Conservation (phyloP, 2,888 invertebrate species). For the Chromoteleia sp. region DNA sequence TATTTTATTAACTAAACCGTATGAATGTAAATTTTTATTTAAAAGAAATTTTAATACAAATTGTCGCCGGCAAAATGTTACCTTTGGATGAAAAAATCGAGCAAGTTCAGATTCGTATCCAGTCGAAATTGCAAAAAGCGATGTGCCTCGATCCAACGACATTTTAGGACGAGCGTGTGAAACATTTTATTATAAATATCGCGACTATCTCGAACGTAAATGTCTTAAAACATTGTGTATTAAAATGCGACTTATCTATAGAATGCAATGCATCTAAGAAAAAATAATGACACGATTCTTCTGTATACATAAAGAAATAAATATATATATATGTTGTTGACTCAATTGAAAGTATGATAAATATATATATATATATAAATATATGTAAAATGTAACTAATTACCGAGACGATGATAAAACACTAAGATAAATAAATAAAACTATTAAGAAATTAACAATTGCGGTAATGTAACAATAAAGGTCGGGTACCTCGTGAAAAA, state of each 20-base stretch:
- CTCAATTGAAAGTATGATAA: constrained; percentile 84
- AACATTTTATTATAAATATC: constrained; percentile 55
- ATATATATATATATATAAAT: constrained; percentile 77
- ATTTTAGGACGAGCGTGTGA: constrained; percentile 52
- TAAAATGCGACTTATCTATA: constrained; percentile 71
- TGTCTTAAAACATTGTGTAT: constrained; percentile 76
- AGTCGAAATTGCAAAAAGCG: constrained; percentile 51
- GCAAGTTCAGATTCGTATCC: constrained; percentile 47
- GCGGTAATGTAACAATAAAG: constrained; percentile 82
- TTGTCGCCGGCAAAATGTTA: neutral
- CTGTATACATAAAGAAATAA: constrained; percentile 82
- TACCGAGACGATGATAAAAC: constrained; percentile 73
- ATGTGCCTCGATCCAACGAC: constrained; percentile 54
- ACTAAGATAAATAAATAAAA: constrained; percentile 70
- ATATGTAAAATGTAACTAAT: constrained; percentile 65
- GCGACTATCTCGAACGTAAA: constrained; percentile 67
- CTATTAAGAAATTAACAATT: constrained; percentile 77
- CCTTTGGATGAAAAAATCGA: constrained; percentile 5
- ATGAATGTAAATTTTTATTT: constrained; percentile 28
- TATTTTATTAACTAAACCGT: neutral
- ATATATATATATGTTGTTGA: constrained; percentile 84
- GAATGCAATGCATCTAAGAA: constrained; percentile 80
- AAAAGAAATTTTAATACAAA: neutral
- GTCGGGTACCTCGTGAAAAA: constrained; percentile 82
- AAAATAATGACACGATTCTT: constrained; percentile 79